Conservation (phyloP, 1,140 invertebrate genomes). For the Polyergus mexicanus region DNA sequence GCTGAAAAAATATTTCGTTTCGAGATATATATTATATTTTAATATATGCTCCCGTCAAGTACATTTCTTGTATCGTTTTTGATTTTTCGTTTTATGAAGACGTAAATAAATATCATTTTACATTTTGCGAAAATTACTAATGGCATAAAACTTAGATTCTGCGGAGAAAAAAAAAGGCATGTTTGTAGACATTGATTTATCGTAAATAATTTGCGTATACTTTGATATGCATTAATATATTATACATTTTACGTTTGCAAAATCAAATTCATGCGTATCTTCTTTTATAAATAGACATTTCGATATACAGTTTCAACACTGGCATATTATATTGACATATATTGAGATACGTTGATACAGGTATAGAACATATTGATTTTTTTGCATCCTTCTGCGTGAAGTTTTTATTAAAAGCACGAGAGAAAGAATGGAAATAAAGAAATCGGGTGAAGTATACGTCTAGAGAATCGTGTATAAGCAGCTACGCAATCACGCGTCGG, state of each 20-base stretch:
- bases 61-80: background rate
- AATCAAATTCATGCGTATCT: conserved; percentile 1
- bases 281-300: conserved; percentile 28
- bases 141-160: background rate
- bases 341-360: conserved; percentile 15
- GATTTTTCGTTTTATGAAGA: background rate
- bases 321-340: conserved; percentile 23
- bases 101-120: conserved; percentile 14
- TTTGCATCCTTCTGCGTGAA: conserved; percentile 1
- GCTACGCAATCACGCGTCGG: conserved; percentile 18
- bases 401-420: conserved; percentile 27
- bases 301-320: conserved; percentile 4
- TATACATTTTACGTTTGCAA: background rate
- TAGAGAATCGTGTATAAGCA: conserved; percentile 14
- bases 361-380: conserved; percentile 19
- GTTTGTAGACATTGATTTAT: background rate
- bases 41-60: conserved; percentile 9
- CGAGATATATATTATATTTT: background rate
- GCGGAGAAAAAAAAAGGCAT: background rate
- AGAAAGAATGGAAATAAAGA: background rate
- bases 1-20: too few relatives aligned
- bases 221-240: background rate
- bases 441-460: background rate
- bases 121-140: conserved; percentile 15
- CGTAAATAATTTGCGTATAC: background rate